A percentile compares a stretch with the other conserved stretches of the same genome.
Conservation (phyloP, 2,888 invertebrate genomes). For the Amblyteles armatorius region DNA sequence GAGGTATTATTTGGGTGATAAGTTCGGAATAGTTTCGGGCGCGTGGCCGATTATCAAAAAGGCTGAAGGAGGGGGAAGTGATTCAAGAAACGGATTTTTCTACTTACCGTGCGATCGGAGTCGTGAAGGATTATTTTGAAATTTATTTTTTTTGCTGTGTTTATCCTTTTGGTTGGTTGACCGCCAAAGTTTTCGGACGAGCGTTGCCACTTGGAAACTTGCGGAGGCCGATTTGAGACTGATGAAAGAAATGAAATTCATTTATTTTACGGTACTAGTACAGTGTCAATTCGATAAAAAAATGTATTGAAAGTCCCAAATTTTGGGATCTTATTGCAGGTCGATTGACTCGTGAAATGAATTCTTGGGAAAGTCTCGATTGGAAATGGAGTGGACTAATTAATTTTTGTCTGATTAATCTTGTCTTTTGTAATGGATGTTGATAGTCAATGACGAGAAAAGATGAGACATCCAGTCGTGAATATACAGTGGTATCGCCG, state of each 20-base stretch:
- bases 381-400: background rate
- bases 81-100: background rate
- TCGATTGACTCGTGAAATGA: background rate
- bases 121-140: too few relatives aligned
- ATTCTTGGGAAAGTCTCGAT: background rate
- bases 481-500: background rate
- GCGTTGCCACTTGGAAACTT: too few relatives aligned
- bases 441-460: background rate
- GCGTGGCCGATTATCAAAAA: conserved; percentile 5
- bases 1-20: conserved; percentile 19
- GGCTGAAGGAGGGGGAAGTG: background rate
- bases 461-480: background rate
- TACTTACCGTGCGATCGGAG: background rate
- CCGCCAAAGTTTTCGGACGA: too few relatives aligned
- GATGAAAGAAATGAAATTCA: background rate
- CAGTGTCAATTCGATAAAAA: too few relatives aligned
- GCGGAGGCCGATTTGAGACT: background rate
- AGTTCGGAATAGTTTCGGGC: background rate
- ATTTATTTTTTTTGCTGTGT: too few relatives aligned
- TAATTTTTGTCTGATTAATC: background rate
- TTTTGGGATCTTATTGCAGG: background rate
- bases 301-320: too few relatives aligned
- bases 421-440: background rate
- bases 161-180: too few relatives aligned
- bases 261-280: too few relatives aligned